These are phyloP conservation scores for Schizopygopsis pylzovi DNA, from an alignment of 2,797 vertebrate genomes.

Conservation along the genomic window DNA sequence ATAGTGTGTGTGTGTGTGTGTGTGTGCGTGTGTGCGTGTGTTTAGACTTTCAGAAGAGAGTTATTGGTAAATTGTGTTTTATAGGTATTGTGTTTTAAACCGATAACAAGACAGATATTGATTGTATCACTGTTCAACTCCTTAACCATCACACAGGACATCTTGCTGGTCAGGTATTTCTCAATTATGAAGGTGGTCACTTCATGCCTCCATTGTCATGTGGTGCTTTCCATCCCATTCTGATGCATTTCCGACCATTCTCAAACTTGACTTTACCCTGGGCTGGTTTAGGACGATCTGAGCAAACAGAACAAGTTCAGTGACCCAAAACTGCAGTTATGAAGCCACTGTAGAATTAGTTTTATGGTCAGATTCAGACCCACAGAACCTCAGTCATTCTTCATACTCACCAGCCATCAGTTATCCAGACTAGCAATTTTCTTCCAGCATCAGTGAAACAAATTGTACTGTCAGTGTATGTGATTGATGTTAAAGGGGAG, in stretches of 20 bases:
- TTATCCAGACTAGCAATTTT: slow-evolving; percentile 51
- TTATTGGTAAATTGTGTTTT: no score
- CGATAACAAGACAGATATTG: slow-evolving; percentile 26
- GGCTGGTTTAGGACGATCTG: slow-evolving; percentile 73
- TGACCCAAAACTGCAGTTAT: slow-evolving; percentile 32
- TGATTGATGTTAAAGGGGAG: not conserved
- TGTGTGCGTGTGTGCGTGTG: no score
- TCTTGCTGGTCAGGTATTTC: slow-evolving; percentile 66
- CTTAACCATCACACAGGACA: slow-evolving; percentile 69
- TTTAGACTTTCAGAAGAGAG: no score
- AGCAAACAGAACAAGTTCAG: not conserved
- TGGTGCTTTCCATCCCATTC: slow-evolving; percentile 77
- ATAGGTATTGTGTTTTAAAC: not conserved
- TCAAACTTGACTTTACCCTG: slow-evolving; percentile 76
- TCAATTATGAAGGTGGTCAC: slow-evolving; percentile 67
- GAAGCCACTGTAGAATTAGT: not conserved
- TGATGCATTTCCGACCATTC: slow-evolving; percentile 66
- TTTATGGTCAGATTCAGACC: not conserved
- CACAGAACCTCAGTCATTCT: not conserved
- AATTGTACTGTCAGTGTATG: not conserved
- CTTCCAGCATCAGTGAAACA: slow-evolving; percentile 66
- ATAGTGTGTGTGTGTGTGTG: not conserved
- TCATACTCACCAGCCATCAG: not conserved
- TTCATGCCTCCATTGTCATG: slow-evolving; percentile 71
- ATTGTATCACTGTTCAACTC: slow-evolving; percentile 68